Conservation (phyloP, 2,797 vertebrate genomes). For the Oreonectes daqikongensis region DNA sequence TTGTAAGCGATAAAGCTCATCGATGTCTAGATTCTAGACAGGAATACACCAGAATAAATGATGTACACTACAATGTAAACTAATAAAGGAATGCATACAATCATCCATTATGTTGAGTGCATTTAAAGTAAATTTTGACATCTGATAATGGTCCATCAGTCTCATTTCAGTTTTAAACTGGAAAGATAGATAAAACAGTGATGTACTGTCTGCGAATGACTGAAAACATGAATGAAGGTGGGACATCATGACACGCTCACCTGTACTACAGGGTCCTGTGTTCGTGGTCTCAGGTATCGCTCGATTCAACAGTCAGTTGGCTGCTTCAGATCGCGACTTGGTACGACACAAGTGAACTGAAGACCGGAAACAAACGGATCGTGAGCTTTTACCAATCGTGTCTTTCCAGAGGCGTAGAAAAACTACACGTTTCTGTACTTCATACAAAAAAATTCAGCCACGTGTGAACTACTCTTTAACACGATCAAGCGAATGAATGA, state of each 20-base stretch:
- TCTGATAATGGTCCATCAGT: background rate
- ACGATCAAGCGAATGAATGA: too few relatives aligned
- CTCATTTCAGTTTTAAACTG: background rate
- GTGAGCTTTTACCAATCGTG: slow-evolving; percentile 22
- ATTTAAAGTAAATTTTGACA: too few relatives aligned
- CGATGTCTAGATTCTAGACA: background rate
- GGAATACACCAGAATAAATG: background rate
- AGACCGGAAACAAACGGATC: slow-evolving; percentile 22
- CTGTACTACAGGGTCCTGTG: background rate
- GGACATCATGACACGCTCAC: slow-evolving; percentile 1
- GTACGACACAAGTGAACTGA: slow-evolving; percentile 28
- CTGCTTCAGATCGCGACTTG: background rate
- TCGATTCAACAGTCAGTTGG: background rate
- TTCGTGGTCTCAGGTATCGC: background rate
- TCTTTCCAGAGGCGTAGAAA: slow-evolving; percentile 21
- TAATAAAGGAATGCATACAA: background rate
- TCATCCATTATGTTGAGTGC: background rate
- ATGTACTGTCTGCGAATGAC: too few relatives aligned
- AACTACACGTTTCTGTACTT: too few relatives aligned
- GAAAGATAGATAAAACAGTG: background rate
- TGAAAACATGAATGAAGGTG: background rate
- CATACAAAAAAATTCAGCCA: too few relatives aligned
- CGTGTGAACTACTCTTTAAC: background rate
- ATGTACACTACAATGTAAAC: background rate
- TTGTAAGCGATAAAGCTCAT: background rate